phyloP scores from a whole-genome alignment of 53 echinoderm and acorn worm species.

The Stichopus horrens region DNA sequence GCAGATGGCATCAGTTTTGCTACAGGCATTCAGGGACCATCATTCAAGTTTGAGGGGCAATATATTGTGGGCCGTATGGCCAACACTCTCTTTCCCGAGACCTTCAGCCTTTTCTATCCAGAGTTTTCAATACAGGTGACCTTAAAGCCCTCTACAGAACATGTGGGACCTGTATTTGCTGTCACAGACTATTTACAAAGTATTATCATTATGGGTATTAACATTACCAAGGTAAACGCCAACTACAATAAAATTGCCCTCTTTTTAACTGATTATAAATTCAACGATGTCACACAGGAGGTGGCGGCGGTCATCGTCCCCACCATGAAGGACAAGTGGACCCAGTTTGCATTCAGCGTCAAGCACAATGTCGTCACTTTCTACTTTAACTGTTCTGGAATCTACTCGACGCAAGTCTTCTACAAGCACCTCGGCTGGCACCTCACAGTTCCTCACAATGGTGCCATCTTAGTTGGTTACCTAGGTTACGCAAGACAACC shows the following conservation, averaged over 20 bases:
- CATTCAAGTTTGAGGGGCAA: conserved; percentile 65
- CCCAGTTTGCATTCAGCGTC: conserved; percentile 75
- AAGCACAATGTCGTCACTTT: conserved; percentile 69
- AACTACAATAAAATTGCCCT: conserved; percentile 61
- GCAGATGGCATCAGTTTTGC: conserved; percentile 77
- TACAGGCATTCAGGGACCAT: conserved; percentile 59
- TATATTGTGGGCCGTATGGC: conserved; percentile 78
- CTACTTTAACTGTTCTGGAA: conserved; percentile 70
- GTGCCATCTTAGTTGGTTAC: conserved; percentile 79
- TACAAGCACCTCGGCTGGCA: conserved; percentile 68
- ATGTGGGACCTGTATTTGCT: conserved; percentile 77
- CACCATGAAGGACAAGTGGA: conserved; percentile 73
- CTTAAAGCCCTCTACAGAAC: conserved; percentile 67
- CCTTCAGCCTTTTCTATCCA: conserved; percentile 61
- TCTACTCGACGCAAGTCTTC: conserved; percentile 62
- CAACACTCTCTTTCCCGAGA: conserved; percentile 63
- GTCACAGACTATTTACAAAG: conserved; percentile 69
- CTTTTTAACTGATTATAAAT: conserved; percentile 61
- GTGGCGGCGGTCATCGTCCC: conserved; percentile 82
- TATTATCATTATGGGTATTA: conserved; percentile 74
- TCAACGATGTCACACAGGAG: conserved; percentile 44
- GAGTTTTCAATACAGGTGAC: conserved; percentile 86
- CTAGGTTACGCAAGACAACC: conserved; percentile 61
- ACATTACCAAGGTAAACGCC: conserved; percentile 57
- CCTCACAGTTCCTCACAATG: conserved; percentile 64